A percentile compares a stretch with the other conserved stretches of the same genome.
Evolutionary conservation across 2,888 invertebrate genomes (phyloP).

Genomic region (Priocnemis perturbator): DNA sequence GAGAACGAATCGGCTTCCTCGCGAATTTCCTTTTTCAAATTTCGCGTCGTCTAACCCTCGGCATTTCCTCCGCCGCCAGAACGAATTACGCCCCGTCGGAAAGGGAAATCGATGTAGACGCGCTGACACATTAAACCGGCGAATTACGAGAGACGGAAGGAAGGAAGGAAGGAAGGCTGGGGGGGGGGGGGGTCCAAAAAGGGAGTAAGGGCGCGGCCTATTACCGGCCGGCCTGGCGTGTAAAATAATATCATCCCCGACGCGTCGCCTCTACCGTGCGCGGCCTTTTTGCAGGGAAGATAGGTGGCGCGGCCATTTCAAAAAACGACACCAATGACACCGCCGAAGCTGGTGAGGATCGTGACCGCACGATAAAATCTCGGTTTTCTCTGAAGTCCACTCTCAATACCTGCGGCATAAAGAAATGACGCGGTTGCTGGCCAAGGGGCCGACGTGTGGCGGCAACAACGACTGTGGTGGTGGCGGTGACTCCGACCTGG

Average conservation of each 20-base stretch:
- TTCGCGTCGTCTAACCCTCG: no score
- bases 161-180: no score
- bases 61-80: no score
- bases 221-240: conserved; percentile 40
- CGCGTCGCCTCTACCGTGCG: conserved; percentile 26
- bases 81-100: conserved; percentile 20
- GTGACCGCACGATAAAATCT: conserved; percentile 64
- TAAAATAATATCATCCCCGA: conserved; percentile 64
- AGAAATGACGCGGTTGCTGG: conserved; percentile 25
- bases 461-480: conserved; percentile 13
- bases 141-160: conserved; percentile 30
- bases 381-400: conserved; percentile 59
- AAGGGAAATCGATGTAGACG: conserved; percentile 54
- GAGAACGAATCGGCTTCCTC: no score
- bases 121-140: conserved; percentile 56
- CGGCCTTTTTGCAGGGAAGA: conserved; percentile 37
- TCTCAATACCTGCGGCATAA: conserved; percentile 32
- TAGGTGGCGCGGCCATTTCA: conserved; percentile 52
- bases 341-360: conserved; percentile 48
- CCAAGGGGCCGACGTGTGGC: neutral
- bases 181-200: no score
- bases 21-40: no score
- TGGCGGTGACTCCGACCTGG: conserved; percentile 15
- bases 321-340: conserved; percentile 61
- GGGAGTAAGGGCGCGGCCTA: conserved; percentile 35